Percentiles rank a stretch among this genome's conserved stretches.
These are phyloP conservation scores for Maccullochella peelii DNA, from an alignment of 2,113 vertebrate species.

Conservation along the genomic window DNA sequence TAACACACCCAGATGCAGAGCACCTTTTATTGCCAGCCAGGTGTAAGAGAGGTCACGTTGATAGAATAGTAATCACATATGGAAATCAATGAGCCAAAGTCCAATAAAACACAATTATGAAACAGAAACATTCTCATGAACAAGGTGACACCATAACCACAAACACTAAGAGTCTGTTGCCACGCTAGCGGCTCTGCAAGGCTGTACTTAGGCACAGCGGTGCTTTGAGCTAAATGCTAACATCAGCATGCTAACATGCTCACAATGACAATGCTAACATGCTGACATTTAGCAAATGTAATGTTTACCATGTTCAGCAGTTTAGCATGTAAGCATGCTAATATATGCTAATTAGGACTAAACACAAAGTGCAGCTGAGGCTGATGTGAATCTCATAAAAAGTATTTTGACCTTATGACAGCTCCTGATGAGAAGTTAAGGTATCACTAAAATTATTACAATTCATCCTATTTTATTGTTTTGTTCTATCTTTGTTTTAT, in stretches of 20 bases:
- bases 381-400: not conserved
- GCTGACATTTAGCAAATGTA: not conserved
- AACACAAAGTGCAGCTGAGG: not conserved
- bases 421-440: not conserved
- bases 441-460: not conserved
- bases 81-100: conserved; percentile 9
- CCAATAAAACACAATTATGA: not conserved
- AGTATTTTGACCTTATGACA: not conserved
- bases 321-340: not conserved
- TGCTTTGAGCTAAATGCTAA: no score
- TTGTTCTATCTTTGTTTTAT: no score
- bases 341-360: not conserved
- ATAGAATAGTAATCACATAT: not conserved
- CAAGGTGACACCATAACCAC: not conserved
- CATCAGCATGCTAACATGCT: not conserved
- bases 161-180: not conserved
- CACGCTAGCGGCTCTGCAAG: not conserved
- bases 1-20: not conserved
- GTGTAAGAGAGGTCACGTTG: not conserved
- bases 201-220: no score
- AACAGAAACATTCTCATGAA: conserved; percentile 4
- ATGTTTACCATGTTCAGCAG: not conserved
- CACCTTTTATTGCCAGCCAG: not conserved
- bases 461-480: no score
- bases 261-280: not conserved